Conservation (phyloP, 2,113 vertebrate genomes). For the Tragelaphus scriptus region DNA sequence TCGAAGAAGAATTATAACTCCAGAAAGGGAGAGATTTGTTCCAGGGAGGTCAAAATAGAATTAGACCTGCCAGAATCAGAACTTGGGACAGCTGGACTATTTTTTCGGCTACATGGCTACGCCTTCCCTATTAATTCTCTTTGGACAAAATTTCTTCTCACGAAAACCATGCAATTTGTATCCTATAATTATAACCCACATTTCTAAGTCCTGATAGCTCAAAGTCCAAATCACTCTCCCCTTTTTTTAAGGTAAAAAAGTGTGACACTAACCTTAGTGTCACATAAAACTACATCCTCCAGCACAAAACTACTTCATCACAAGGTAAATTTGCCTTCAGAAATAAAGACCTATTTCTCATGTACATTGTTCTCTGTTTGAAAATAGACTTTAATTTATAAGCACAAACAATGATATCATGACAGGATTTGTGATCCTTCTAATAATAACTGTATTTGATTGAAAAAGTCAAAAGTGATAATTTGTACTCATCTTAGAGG, state of each 20-base stretch:
- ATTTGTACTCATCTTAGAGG: not conserved
- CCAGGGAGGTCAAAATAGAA: not conserved
- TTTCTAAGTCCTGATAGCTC: not conserved
- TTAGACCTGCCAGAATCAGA: not conserved
- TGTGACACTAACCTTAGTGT: not conserved
- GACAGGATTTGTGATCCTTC: not conserved
- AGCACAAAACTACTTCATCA: not conserved
- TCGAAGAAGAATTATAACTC: not conserved
- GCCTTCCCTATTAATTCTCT: not conserved
- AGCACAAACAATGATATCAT: not conserved
- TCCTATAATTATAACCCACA: conserved; percentile 37
- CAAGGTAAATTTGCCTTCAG: not conserved
- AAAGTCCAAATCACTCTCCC: not conserved
- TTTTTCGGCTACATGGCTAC: not conserved
- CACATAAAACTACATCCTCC: not conserved
- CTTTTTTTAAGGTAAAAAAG: not conserved
- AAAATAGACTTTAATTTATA: not conserved
- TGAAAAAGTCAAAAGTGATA: not conserved
- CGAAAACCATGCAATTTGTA: not conserved
- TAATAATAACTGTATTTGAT: not conserved
- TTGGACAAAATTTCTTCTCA: not conserved
- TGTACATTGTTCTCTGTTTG: not conserved
- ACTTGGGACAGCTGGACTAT: not conserved
- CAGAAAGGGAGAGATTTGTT: not conserved
- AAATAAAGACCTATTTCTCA: conserved; percentile 6